Evolutionary conservation across 35 echinoderm and acorn worm species (phyloP).

Genomic region (Patiria miniata): DNA sequence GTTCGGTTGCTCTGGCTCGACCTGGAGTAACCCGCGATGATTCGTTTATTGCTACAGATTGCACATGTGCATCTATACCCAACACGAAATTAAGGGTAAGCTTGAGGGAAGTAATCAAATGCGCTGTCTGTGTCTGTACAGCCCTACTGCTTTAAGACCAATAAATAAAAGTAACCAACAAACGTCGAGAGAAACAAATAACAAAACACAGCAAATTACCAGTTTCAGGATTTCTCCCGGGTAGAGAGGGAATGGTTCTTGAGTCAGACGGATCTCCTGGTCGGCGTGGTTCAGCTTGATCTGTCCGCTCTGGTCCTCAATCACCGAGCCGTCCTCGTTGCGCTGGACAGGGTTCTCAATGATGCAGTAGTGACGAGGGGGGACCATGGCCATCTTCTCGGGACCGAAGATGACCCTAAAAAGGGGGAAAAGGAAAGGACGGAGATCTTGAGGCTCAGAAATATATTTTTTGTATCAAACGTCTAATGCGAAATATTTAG

Average conservation of each 20-base stretch:
- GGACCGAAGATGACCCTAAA: conserved; percentile 91
- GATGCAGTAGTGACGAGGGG: conserved; percentile 93
- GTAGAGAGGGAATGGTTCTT: conserved; percentile 96
- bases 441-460: neutral
- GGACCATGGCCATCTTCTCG: conserved; percentile 97
- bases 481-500: too few relatives aligned
- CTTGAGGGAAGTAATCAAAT: too few relatives aligned
- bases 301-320: conserved; percentile 75
- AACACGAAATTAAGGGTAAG: too few relatives aligned
- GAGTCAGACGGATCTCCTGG: conserved; percentile 85
- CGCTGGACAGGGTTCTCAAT: conserved; percentile 86
- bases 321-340: conserved; percentile 67
- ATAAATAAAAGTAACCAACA: neutral
- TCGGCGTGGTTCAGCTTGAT: conserved; percentile 95
- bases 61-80: too few relatives aligned
- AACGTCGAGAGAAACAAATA: neutral
- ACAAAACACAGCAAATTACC: conserved; percentile 38
- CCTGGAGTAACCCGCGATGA: too few relatives aligned
- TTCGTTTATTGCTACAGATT: too few relatives aligned
- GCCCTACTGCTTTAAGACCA: neutral
- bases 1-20: too few relatives aligned
- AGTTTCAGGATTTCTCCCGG: conserved; percentile 94
- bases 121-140: neutral
- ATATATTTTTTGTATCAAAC: too few relatives aligned
- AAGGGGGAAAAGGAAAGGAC: neutral